Conservation (phyloP, 2,888 invertebrate genomes). For the Monoplex corrugatus region DNA sequence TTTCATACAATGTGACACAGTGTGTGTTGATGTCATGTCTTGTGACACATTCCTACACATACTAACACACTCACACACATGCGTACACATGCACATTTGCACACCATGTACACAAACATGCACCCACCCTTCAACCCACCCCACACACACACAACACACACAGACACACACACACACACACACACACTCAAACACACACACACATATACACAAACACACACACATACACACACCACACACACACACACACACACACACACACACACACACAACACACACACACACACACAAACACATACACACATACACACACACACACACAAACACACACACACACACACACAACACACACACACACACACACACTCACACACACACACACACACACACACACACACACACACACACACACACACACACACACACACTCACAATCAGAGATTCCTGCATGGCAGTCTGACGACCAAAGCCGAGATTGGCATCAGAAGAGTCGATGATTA, state of each 20-base stretch:
- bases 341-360: neutral
- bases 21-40: too few species aligned
- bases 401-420: slow-evolving; percentile 13
- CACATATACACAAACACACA: neutral
- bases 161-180: neutral
- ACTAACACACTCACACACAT: neutral
- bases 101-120: neutral
- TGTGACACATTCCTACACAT: too few species aligned
- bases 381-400: slow-evolving; percentile 31
- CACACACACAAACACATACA: neutral
- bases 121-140: neutral
- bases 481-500: slow-evolving; percentile 80
- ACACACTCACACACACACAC: slow-evolving; percentile 20
- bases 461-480: slow-evolving; percentile 81
- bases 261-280: neutral
- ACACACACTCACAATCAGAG: slow-evolving; percentile 75
- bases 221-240: neutral
- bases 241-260: slow-evolving; percentile 7
- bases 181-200: slow-evolving; percentile 14
- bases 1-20: too few species aligned
- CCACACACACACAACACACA: neutral
- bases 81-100: neutral
- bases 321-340: neutral
- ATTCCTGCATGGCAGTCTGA: slow-evolving; percentile 77
- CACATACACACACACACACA: neutral